Conservation (phyloP, 2,888 invertebrate species). For the Archaeoteleia sp. region DNA sequence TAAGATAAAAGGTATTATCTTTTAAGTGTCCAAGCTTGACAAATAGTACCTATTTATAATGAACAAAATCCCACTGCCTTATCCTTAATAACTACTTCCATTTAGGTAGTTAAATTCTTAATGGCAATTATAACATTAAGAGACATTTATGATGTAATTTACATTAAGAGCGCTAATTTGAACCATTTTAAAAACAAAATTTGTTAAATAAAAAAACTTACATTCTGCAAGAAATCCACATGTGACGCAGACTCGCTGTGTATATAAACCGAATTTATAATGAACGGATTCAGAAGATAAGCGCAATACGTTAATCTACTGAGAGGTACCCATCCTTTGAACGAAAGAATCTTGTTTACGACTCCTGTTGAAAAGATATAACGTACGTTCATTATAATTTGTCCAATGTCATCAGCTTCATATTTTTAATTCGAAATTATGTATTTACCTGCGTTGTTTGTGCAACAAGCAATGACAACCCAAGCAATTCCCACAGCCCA, state of each 20-base stretch:
- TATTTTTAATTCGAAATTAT: background rate
- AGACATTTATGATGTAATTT: too few relatives aligned
- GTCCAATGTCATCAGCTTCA: too few relatives aligned
- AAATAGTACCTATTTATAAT: too few relatives aligned
- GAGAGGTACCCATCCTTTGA: conserved; percentile 70
- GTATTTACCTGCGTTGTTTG: conserved; percentile 76
- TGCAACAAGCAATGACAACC: conserved; percentile 78
- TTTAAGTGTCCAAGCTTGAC: too few relatives aligned
- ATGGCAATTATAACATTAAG: too few relatives aligned
- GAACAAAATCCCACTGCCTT: too few relatives aligned
- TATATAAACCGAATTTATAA: conserved; percentile 76
- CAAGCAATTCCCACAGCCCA: conserved; percentile 78
- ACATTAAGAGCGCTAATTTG: too few relatives aligned
- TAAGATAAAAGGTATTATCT: too few relatives aligned
- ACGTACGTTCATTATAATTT: background rate
- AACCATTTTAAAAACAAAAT: too few relatives aligned
- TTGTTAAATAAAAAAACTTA: too few relatives aligned
- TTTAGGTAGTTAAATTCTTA: too few relatives aligned
- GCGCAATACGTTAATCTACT: conserved; percentile 79
- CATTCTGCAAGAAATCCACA: conserved; percentile 68
- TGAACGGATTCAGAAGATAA: conserved; percentile 78
- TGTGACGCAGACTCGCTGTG: conserved; percentile 65
- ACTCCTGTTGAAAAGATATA: conserved; percentile 68
- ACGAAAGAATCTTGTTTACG: conserved; percentile 72
- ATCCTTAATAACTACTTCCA: too few relatives aligned